Base-by-base conservation (phyloP, 2,113 vertebrate genomes). In the Corythoichthys intestinalis region DNA sequence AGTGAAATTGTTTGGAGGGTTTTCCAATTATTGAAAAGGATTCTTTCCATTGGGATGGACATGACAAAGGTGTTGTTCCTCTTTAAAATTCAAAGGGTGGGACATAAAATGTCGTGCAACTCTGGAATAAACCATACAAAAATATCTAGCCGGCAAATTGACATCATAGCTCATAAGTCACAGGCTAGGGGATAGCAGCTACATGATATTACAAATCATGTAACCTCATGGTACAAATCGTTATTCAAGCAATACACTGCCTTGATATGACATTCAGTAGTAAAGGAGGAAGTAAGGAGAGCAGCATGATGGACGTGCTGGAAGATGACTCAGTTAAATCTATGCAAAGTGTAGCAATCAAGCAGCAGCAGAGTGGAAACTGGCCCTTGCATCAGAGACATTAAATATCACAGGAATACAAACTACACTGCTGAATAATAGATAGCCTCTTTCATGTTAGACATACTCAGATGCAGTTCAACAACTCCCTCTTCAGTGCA, bases 401-500 rank as follows among this genome's bases (percentile, higher is more conserved):
- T 75, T 71, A 72, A 84, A 81, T 74, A 83, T 85, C 76, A 81
- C 75, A 80, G 61, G 62, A 66, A 74, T 74, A 75, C 80, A 88
- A 85, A 80, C 78, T 78, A 82, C 69, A 64, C 68, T 78, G 79
- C 58, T 87, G 78, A 88, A 90, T 90, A 83, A 87, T 84, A 79
- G 75, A 89, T 83, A 44, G 65, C 73, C 74, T 69, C 69, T 82
- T 87, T 81, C 57, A 69, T 80, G 84, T 73, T 65, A 59, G 74
- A 72, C 74, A 79, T 70, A 70, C 54, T 74, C 76, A 71, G 79
- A 79, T 70, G 76, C 81, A 80, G 70, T 74, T 76, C 83, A 83
- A 73, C 65, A 77, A 79, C 49, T 38, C 79, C 46, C 48, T 67
- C 46, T 60, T 57, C 10, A 47, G 54, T 28, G 46, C 54, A 72